phyloP scores from a whole-genome alignment of 2,888 invertebrate species.

The Dexiosoma caninum region DNA sequence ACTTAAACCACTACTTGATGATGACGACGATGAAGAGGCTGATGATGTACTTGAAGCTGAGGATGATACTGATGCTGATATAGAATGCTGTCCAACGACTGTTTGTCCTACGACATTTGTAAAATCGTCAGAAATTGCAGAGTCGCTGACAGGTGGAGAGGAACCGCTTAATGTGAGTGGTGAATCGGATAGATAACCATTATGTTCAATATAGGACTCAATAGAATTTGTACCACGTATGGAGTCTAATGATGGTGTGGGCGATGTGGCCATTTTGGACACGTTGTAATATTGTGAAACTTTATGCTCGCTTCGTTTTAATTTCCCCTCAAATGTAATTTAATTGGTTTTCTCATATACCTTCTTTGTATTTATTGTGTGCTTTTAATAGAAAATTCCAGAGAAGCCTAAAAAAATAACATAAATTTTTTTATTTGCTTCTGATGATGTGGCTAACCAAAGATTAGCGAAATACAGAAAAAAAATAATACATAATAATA shows the following conservation, averaged over 20 bases:
- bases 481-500: no score
- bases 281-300: slow-evolving; percentile 45
- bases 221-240: slow-evolving; percentile 91
- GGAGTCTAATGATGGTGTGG: slow-evolving; percentile 95
- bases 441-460: no score
- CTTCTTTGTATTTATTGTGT: neutral
- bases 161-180: slow-evolving; percentile 92
- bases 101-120: slow-evolving; percentile 67
- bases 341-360: neutral
- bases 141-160: slow-evolving; percentile 91
- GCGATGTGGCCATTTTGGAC: slow-evolving; percentile 89
- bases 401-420: slow-evolving; percentile 34
- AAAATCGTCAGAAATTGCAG: slow-evolving; percentile 87
- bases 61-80: slow-evolving; percentile 74
- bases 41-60: slow-evolving; percentile 68
- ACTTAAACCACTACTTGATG: slow-evolving; percentile 79
- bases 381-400: slow-evolving; percentile 15
- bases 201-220: slow-evolving; percentile 90
- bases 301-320: slow-evolving; percentile 35
- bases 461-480: no score
- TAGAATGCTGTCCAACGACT: slow-evolving; percentile 61
- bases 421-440: no score
- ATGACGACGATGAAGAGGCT: slow-evolving; percentile 71
- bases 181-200: slow-evolving; percentile 86
- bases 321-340: slow-evolving; percentile 2